Evolutionary conservation across 2,113 vertebrate genomes (phyloP).

Genomic region (Chionodraco myersi): DNA sequence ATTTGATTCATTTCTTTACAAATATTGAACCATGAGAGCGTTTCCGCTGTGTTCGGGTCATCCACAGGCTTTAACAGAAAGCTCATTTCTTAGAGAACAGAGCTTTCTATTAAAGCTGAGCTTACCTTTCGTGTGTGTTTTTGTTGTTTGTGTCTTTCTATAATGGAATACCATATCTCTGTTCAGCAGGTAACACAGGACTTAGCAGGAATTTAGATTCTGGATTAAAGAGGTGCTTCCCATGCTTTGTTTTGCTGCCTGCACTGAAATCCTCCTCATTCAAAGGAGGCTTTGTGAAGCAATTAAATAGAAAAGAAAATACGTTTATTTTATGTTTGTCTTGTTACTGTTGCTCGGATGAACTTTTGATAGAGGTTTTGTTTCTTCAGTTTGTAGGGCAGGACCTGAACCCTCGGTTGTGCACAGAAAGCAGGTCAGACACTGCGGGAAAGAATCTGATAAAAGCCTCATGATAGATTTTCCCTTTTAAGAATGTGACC

Average conservation of each 20-base stretch:
- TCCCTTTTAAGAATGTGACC: neutral
- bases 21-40: neutral
- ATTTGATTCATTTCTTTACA: too few species aligned
- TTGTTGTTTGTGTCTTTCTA: neutral
- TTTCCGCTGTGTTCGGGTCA: neutral
- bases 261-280: constrained; percentile 17
- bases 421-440: neutral
- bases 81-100: too few species aligned
- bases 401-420: neutral
- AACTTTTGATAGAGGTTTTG: neutral
- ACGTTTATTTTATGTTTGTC: too few species aligned
- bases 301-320: neutral
- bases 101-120: neutral
- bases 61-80: neutral
- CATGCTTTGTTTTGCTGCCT: neutral
- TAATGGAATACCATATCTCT: neutral
- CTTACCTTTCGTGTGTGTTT: neutral
- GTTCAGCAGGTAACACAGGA: constrained; percentile 15
- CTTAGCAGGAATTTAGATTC: constrained; percentile 7
- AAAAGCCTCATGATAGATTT: constrained; percentile 1
- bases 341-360: neutral
- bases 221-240: constrained; percentile 17
- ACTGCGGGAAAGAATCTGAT: neutral
- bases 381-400: neutral
- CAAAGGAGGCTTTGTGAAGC: constrained; percentile 8